Evolutionary conservation across 2,113 vertebrate species (phyloP), one percentile per base, ranked within the genome.

Genomic region (Elephantulus edwardii): DNA sequence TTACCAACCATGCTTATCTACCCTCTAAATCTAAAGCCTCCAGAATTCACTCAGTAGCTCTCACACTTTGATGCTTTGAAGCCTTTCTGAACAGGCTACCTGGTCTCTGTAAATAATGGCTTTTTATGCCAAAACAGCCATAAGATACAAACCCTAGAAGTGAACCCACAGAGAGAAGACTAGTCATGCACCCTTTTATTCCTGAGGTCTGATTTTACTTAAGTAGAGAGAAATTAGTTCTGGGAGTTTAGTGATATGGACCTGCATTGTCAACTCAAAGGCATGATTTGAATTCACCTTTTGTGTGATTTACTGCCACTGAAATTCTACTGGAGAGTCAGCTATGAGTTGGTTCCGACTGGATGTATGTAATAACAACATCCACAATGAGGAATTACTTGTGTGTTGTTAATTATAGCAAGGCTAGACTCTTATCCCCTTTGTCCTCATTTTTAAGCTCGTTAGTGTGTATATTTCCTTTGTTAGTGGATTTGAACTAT

Each of bases 1-100:
- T 72, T 80, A 8, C 82, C 89, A 46, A 66, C 62, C 16, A 5
- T 33, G 33, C 85, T 89, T 88, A 86, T 95, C 95, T 93, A 66
- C 38, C 64, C 71, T 80, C 71, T 90, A 62, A 26, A 83, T 95
- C 84, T 79, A 89, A 85, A 85, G 85, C 85, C 40, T 76, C 80
- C 46, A 28, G 75, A 52, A 82, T 72, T 93, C 86, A 83, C 76
- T 72, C 75, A 74, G 93, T 50, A 44, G 38, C 77, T 80, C 84
- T 75, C 48, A 38, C 7, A 4, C 84, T 66, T 91, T 62, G 62
- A 81, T 52, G 77, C 71, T 77, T 48, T 64, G 92, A 68, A 77
- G 52, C 62, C 38, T 78, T 79, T 86, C 83, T 66, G 58, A 82
- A 76, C 70, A 42, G 9, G 58, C 77, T 40, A 72, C 8, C 44